Base-by-base conservation (phyloP, 2,888 invertebrate species). In the Ditula angustiorana region DNA sequence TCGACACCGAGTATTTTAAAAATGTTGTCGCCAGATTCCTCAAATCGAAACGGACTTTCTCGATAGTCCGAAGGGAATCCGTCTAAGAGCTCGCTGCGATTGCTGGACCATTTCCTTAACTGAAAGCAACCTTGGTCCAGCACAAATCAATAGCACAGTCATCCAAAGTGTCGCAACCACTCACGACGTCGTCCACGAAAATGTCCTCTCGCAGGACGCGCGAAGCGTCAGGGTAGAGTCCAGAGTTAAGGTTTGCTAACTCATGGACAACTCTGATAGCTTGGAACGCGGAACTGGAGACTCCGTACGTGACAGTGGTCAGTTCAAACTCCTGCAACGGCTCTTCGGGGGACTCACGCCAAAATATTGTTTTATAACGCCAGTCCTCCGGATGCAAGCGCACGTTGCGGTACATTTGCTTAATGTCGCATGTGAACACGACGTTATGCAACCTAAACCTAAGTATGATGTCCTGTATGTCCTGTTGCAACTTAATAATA, bases 401-500 rank as follows among this genome's bases (percentile, higher is more conserved):
- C 2, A 72, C 66, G 24, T 70, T 67, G 10, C 71, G 67, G 58
- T 70, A 74, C 71, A 74, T 74, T 30, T 73, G 68, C n/a, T 69
- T 69, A 4, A 74, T 69, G 33, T 74, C 75, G 44, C 68, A 66
- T 0, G 74, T 73, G 44, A 75, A 68, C 3, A 71, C 73, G 37
- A 70, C 53, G 10, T 35, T 23, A 35, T 71, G 69, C 7, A 56
- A 37, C 26, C 73, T 57, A 24, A 72, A 73, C 4, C 71, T 66
- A 11, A 67, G 21, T 21, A 75, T 69, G 1, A 74, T 67, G 23
- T 71, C 62, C 30, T 68, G 66, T 47, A 74, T 26, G 55, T 69
- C 59, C 10, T 72, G 57, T 41, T 74, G 72, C 1, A 73, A 26
- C 30, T n/a, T n/a, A n/a, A n/a, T n/a, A n/a, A n/a, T n/a, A n/a